Percentiles rank a stretch among this genome's conserved stretches.
Evolutionary conservation across 2,797 vertebrate genomes (phyloP).

Genomic region (Gallinago solitaria): DNA sequence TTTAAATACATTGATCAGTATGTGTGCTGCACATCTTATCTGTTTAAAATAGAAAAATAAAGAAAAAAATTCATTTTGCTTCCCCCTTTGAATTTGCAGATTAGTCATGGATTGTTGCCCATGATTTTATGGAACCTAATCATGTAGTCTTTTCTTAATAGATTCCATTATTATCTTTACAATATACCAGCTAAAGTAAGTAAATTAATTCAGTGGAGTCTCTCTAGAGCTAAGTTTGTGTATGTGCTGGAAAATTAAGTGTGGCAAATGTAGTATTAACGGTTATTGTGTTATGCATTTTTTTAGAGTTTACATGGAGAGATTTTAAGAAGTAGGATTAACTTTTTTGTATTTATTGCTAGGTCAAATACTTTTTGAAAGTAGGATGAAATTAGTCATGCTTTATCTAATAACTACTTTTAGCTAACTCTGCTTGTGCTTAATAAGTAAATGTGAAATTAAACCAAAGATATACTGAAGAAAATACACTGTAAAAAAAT

Average conservation of each 20-base stretch:
- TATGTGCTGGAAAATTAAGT: conserved; percentile 16
- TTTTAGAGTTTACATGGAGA: not conserved
- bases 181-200: conserved; percentile 11
- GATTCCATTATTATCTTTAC: conserved; percentile 43
- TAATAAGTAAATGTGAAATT: not conserved
- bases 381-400: not conserved
- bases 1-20: not conserved
- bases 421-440: not conserved
- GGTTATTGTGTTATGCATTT: not conserved
- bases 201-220: conserved; percentile 33
- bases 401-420: not conserved
- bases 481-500: not conserved
- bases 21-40: not conserved
- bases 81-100: conserved; percentile 4
- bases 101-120: conserved; percentile 51
- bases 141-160: conserved; percentile 14
- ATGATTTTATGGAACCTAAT: conserved; percentile 30
- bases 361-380: conserved; percentile 19
- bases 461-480: not conserved
- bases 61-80: not conserved
- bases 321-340: conserved; percentile 27
- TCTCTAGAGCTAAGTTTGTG: not conserved
- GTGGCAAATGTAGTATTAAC: not conserved
- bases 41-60: not conserved
- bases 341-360: not conserved